A percentile compares a stretch with the other conserved stretches of the same genome.
phyloP scores from a whole-genome alignment of 1,140 invertebrate species.

The Phocides pigmalion region DNA sequence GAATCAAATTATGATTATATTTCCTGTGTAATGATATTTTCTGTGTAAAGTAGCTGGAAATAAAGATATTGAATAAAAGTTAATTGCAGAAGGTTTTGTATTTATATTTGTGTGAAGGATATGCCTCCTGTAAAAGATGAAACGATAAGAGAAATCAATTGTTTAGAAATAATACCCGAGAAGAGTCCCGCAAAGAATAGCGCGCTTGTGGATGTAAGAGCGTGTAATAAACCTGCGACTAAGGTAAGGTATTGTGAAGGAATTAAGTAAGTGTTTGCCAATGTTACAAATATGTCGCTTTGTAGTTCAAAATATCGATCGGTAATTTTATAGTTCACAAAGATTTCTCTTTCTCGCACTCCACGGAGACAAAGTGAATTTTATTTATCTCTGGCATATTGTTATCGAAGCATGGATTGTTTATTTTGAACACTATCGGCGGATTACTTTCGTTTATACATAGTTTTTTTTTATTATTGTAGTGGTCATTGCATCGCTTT shows the following conservation, averaged over 20 bases:
- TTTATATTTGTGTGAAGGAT: conserved; percentile 50
- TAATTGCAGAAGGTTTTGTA: neutral
- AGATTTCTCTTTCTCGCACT: conserved; percentile 28
- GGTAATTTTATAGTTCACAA: conserved; percentile 19
- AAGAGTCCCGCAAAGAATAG: conserved; percentile 77
- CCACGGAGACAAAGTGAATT: conserved; percentile 18
- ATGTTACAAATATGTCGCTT: conserved; percentile 13
- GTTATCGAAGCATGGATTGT: conserved; percentile 9
- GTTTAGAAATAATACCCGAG: conserved; percentile 77
- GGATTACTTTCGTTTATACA: neutral
- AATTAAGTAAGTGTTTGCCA: conserved; percentile 8
- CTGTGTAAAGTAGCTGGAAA: conserved; percentile 9
- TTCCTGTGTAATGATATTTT: conserved; percentile 15
- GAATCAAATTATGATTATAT: conserved; percentile 19
- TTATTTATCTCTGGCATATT: neutral
- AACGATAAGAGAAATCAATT: conserved; percentile 77
- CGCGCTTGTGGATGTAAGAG: conserved; percentile 79
- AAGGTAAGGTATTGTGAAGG: conserved; percentile 66
- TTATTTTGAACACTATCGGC: conserved; percentile 10
- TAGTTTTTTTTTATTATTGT: neutral
- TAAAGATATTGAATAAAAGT: conserved; percentile 3
- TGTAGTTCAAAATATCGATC: conserved; percentile 35
- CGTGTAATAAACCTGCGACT: conserved; percentile 80
- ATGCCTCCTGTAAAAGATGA: conserved; percentile 83
- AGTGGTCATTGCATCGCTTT: conserved; percentile 18